These are phyloP conservation scores for Netelia melanura DNA, from an alignment of 2,888 invertebrate species.

Conservation along the genomic window DNA sequence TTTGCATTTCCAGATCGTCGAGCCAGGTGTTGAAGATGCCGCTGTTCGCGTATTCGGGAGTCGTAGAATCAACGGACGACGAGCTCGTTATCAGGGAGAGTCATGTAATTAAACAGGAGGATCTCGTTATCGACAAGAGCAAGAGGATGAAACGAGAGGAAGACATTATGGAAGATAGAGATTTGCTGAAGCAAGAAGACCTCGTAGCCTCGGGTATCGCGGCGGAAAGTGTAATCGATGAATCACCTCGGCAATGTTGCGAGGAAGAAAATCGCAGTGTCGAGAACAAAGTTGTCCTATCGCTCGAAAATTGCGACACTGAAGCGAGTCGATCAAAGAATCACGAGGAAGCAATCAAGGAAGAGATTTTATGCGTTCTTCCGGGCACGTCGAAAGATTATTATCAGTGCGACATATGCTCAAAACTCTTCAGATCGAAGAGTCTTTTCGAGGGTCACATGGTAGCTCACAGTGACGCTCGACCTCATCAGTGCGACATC, in stretches of 20 bases:
- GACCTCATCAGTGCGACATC: conserved; percentile 79
- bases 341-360: not conserved
- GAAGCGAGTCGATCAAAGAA: not conserved
- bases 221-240: not conserved
- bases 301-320: not conserved
- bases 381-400: not conserved
- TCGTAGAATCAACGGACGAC: not conserved
- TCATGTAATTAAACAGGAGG: not conserved
- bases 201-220: not conserved
- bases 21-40: not conserved
- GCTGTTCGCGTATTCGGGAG: not conserved
- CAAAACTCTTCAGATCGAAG: conserved; percentile 77
- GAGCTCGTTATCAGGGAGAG: not conserved
- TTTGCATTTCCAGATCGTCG: conserved; percentile 61
- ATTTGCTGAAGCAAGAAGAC: not conserved
- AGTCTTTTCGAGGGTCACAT: conserved; percentile 79
- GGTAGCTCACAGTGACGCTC: conserved; percentile 79
- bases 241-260: not conserved
- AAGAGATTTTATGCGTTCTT: not conserved
- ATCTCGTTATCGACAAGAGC: not conserved
- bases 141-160: not conserved
- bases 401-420: conserved; percentile 77
- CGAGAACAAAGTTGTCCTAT: not conserved
- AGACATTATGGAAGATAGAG: not conserved
- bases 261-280: not conserved